Evolutionary conservation across 2,797 vertebrate genomes (phyloP), one percentile per base, ranked within the genome.

Genomic region (Lepilemur ruficaudatus): DNA sequence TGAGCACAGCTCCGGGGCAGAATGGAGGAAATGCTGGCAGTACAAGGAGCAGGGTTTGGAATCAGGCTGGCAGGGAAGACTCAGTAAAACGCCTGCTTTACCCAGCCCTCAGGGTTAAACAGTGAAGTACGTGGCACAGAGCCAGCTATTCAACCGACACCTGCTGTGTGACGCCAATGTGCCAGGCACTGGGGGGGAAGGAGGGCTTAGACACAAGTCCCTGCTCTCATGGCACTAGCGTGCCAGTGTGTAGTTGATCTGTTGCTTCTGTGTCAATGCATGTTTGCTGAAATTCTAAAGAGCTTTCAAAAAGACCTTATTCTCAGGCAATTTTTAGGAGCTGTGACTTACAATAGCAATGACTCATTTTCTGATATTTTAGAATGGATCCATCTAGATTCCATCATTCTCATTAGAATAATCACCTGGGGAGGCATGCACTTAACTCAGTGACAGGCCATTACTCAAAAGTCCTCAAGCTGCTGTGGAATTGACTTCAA

Each of bases 311-410:
- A 76, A 69, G 41, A 63, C 48, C 52, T 93, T 18, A 41, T 91
- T 35, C 55, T 78, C 32, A 46, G 61, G 69, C 52, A 30, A 13
- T 35, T 65, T 50, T 59, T 52, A 88, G 83, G 28, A 89, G 25
- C 84, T 61, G 28, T 78, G 48, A 78, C 79, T 92, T 92, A 73
- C 52, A 63, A 82, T 65, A 95, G 93, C 61, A 59, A 23, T 78
- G 83, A 88, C 59, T 95, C 80, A 1, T 12, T 43, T 81, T 82
- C 81, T 83, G 8, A 79, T 84, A 72, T 57, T 84, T 73, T 70
- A 70, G n/a, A 84, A 81, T 0, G 1, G 35, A 92, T 57, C 25
- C 59, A 32, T 52, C 23, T 73, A n/a, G 28, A 50, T 43, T 73
- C 63, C 76, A 57, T 57, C 35, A 38, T 59, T 61, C 48, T 28